A percentile compares a stretch with the other conserved stretches of the same genome.
phyloP scores from a whole-genome alignment of 2,113 vertebrate species.

The Triplophysa rosa region DNA sequence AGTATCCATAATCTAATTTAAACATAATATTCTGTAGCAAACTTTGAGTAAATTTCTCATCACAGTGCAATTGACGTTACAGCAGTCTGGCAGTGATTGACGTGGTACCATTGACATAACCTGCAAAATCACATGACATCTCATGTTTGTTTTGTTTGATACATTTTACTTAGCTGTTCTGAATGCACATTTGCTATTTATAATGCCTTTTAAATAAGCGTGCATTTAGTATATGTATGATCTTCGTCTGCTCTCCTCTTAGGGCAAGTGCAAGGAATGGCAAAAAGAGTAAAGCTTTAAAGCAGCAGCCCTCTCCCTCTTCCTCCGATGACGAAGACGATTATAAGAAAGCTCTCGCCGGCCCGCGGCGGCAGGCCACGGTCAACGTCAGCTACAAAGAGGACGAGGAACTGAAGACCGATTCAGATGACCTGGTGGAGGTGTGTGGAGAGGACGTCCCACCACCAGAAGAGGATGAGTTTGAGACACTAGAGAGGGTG shows the following conservation, averaged over 20 bases:
- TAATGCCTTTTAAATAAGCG: too few species aligned
- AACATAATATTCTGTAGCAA: too few species aligned
- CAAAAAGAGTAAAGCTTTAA: slow-evolving; percentile 82
- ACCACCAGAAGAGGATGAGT: slow-evolving; percentile 94
- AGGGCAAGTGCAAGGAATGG: slow-evolving; percentile 89
- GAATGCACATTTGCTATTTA: too few species aligned
- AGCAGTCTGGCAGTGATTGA: too few species aligned
- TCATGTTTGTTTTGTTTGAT: too few species aligned
- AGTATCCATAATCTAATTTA: too few species aligned
- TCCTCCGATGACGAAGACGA: slow-evolving; percentile 84
- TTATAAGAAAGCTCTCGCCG: slow-evolving; percentile 84
- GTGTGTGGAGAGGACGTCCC: slow-evolving; percentile 94
- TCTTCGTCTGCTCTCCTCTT: slow-evolving; percentile 7
- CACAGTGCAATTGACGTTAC: too few species aligned
- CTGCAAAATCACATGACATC: too few species aligned
- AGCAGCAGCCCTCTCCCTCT: slow-evolving; percentile 83
- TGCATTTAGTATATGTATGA: too few species aligned
- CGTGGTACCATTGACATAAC: too few species aligned
- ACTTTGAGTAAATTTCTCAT: too few species aligned
- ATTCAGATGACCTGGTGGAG: slow-evolving; percentile 95
- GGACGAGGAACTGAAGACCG: slow-evolving; percentile 94
- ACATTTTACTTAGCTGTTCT: too few species aligned
- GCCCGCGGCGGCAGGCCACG: slow-evolving; percentile 91
- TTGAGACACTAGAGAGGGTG: slow-evolving; percentile 95
- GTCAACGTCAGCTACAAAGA: slow-evolving; percentile 98